Base-by-base conservation (phyloP, 2,888 invertebrate genomes). In the Harpalus rubripes region DNA sequence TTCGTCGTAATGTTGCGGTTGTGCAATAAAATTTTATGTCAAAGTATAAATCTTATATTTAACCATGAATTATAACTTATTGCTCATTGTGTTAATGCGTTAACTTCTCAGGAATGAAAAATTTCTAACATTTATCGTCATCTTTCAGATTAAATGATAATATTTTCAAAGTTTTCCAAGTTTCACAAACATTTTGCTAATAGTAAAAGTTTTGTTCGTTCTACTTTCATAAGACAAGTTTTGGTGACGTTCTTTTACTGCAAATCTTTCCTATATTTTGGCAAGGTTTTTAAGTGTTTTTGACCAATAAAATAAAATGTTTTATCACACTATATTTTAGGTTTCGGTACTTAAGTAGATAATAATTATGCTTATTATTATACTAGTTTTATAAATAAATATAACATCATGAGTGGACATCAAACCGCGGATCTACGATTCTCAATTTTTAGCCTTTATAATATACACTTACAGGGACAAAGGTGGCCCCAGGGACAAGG, bases 191-290 rank as follows among this genome's bases (percentile, higher is more conserved):
- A 80, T 80, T 80, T 59, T 41, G 65, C 52, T 81, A 80, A 81
- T 81, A 81, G 81, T 63, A 7, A 81, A 81, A 81, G 81, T 81
- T 81, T 80, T 44, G 41, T 65, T 81, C 65, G 81, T 65, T 81
- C 81, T 41, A 81, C 81, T 81, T 81, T 81, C 65, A 65, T 81
- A 61, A 80, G 81, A 81, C 52, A 81, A 81, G 59, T 81, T 81
- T 61, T 63, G 61, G 32, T 26, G 61, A 59, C 61, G 61, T 61
- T n/a, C 59, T 61, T 81, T 81, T 65, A 52, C 44, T 52, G 44
- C 44, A 52, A 52, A 52, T 52, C 44, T 52, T 52, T 52, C 44
- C 44, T 52, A 52, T 12, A 52, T 78, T 52, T 56, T 56, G 16
- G 44, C 44, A 52, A 52, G 44, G 10, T 52, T 52, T 12, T 15